Base-by-base conservation (phyloP, 2,888 invertebrate genomes). In the Ametastegia equiseti region DNA sequence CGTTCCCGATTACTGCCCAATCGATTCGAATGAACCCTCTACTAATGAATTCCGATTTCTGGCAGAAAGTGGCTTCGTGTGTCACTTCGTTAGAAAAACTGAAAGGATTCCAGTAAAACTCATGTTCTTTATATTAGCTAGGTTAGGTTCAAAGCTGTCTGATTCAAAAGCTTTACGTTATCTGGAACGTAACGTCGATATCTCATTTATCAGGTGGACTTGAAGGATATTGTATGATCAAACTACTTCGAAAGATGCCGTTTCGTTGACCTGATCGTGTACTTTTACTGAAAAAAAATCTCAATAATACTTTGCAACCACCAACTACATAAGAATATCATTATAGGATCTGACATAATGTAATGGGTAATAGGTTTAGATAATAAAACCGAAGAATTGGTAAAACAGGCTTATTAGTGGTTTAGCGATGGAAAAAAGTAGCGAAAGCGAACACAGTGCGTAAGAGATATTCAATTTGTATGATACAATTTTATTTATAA, bases 321-420 rank as follows among this genome's bases (percentile, higher is more conserved):
- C 60, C 60, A 36, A 65, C 11, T n/a, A 39, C 65, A 65, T 60
- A 39, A 36, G 36, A 65, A 36, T 23, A 65, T 65, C 9, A 39
- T 65, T 7, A n/a, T 36, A 9, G 19, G 39, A n/a, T n/a, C n/a
- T 65, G 39, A 39, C 65, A 65, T 39, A 23, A 65, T 39, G 65
- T 39, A 65, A 19, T 19, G 39, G 19, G 19, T 23, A 65, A 65
- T 36, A 65, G 36, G n/a, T 19, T 39, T 65, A 19, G 36, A 65
- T 65, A 65, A 65, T 65, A 39, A 33, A 65, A 39, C 39, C 9
- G 23, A 9, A 65, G 36, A 65, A 65, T 65, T 65, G 65, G 65
- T 65, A 36, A 65, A 65, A 65, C 36, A 36, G 13, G 65, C 36
- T 33, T 65, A 65, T 65, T 65, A 36, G 65, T 65, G 65, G 65